Base-by-base conservation (phyloP, 2,888 invertebrate genomes). In the Polyommatus icarus region DNA sequence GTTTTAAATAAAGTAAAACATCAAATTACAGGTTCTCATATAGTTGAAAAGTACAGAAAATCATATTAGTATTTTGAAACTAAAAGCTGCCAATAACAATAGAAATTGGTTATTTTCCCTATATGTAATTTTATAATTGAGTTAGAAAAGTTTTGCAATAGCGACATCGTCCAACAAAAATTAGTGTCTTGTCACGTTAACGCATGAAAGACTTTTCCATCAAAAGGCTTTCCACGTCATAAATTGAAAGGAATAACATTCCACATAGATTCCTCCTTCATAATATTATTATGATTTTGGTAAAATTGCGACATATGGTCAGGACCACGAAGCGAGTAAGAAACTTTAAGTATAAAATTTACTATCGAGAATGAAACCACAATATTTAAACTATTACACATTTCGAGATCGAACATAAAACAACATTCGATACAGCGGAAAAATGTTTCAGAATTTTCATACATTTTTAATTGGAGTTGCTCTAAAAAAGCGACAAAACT, bases 221-320 rank as follows among this genome's bases (percentile, higher is more conserved):
- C 71, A 32, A 71, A 77, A 71, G 18, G 24, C 10, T 77, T 77
- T 77, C 75, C 72, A 59, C 77, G n/a, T 72, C 36, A 72, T 75
- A 75, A 75, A 75, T 50, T 75, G 75, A 75, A 50, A 20, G 50
- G 24, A 75, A 75, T 24, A 75, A 54, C 46, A 75, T 75, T 75
- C 40, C 46, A 7, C 29, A 6, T 7, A 54, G 50, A 50, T 54
- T 75, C 15, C 15, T 40, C 40, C 15, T 18, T 75, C 29, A 29
- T 12, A 24, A 6, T 24, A 50, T 24, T 20, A 20, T 8, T 20
- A 73, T 46, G 46, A 71, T 2, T 71, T 36, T 36, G 32, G 29
- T 67, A 12, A 67, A 67, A 67, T 4, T 1, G 7, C 10, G 10
- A 15, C 29, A 3, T 7, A 59, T 8, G 8, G 4, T 15, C 15